A percentile compares a stretch with the other conserved stretches of the same genome.
Evolutionary conservation across 2,888 invertebrate species (phyloP).

Genomic region (Galerucella pusilla): DNA sequence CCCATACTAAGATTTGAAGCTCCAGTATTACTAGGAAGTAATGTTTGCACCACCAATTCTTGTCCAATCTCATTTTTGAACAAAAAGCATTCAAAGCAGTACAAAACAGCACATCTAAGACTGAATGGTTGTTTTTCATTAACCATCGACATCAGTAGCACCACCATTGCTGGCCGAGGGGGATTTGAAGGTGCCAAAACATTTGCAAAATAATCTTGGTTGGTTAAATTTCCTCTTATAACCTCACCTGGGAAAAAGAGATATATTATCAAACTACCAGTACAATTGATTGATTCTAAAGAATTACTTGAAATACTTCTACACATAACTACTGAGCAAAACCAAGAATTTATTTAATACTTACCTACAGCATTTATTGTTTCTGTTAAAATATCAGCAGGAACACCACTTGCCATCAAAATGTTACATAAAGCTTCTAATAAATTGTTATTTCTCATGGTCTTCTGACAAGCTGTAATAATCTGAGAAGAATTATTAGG

Average conservation of each 20-base stretch:
- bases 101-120: conserved; percentile 91
- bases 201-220: conserved; percentile 91
- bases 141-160: conserved; percentile 97
- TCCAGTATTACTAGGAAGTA: conserved; percentile 85
- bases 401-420: conserved; percentile 95
- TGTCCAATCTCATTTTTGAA: conserved; percentile 93
- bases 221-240: conserved; percentile 87
- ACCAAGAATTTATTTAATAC: background rate
- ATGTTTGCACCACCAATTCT: conserved; percentile 87
- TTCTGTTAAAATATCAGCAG: conserved; percentile 95
- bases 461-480: conserved; percentile 84
- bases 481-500: conserved; percentile 92
- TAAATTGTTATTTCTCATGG: conserved; percentile 86
- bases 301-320: background rate
- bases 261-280: background rate
- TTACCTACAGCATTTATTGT: conserved; percentile 91
- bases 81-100: conserved; percentile 96
- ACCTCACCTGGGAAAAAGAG: conserved; percentile 73
- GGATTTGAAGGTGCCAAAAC: conserved; percentile 94
- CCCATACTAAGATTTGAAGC: conserved; percentile 76
- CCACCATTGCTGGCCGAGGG: conserved; percentile 93
- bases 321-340: background rate
- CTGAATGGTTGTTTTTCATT: conserved; percentile 96
- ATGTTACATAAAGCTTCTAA: conserved; percentile 87
- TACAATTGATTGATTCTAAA: background rate